Conservation (phyloP, 2,888 invertebrate species). For the Parapristionchus giblindavisi region DNA sequence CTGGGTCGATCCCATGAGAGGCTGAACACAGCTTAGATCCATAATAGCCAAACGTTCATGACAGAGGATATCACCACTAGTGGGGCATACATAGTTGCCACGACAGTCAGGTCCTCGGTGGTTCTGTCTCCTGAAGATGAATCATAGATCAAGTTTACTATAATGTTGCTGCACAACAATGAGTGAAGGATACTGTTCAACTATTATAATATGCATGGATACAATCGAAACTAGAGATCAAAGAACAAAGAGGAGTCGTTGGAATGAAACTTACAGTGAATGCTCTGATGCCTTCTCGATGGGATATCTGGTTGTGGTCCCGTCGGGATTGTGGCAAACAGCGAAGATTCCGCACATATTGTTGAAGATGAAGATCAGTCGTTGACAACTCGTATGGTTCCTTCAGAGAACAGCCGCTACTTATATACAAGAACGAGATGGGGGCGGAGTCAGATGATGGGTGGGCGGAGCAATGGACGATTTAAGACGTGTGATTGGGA, state of each 20-base stretch:
- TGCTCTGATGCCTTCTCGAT: constrained; percentile 56
- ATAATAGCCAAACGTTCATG: constrained; percentile 69
- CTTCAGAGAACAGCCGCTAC: neutral
- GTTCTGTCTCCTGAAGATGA: constrained; percentile 52
- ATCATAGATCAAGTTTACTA: neutral
- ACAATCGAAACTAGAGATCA: constrained; percentile 10
- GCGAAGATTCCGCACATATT: constrained; percentile 68
- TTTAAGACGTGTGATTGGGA: neutral
- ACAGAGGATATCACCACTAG: constrained; percentile 63
- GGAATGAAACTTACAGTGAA: constrained; percentile 53
- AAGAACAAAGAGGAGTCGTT: neutral
- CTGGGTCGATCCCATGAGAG: constrained; percentile 59
- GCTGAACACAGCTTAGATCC: constrained; percentile 65
- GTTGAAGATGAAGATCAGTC: neutral
- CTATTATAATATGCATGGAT: too few species aligned
- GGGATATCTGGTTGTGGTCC: constrained; percentile 45
- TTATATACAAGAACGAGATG: constrained; percentile 6
- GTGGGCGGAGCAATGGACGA: neutral
- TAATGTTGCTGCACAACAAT: neutral
- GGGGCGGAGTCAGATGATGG: constrained; percentile 20
- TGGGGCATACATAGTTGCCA: constrained; percentile 58
- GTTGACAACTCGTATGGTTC: neutral
- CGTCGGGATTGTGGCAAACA: constrained; percentile 57
- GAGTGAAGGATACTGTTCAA: neutral
- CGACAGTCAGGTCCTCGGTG: constrained; percentile 68